Conservation (phyloP, 2,888 invertebrate genomes). For the Oscheius sp. region DNA sequence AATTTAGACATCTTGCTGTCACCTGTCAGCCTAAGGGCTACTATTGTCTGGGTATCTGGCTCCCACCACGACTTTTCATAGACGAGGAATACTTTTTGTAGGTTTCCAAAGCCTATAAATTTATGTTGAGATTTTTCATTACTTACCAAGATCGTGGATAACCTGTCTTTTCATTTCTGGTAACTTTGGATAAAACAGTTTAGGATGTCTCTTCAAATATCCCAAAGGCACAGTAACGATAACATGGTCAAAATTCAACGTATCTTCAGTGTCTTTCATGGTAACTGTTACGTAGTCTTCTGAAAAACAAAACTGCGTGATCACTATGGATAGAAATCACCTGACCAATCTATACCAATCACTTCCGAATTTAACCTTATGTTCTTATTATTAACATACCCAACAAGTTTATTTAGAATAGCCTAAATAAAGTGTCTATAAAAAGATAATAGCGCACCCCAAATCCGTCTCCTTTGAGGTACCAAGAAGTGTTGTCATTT, state of each 20-base stretch:
- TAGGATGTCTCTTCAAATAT: conserved; percentile 49
- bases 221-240: conserved; percentile 65
- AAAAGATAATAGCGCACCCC: too few species aligned
- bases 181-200: conserved; percentile 56
- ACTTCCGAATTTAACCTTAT: conserved; percentile 54
- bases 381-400: conserved; percentile 39
- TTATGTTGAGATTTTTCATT: neutral
- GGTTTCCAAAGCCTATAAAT: conserved; percentile 54
- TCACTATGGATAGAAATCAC: neutral
- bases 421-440: conserved; percentile 32
- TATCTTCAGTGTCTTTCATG: neutral
- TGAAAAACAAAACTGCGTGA: neutral
- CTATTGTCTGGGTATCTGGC: conserved; percentile 2
- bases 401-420: conserved; percentile 52
- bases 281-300: conserved; percentile 1
- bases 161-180: conserved; percentile 47
- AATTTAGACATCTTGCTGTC: neutral
- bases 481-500: conserved; percentile 42
- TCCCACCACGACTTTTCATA: conserved; percentile 63
- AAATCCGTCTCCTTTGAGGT: conserved; percentile 40
- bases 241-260: conserved; percentile 36
- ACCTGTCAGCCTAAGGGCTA: conserved; percentile 7
- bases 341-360: conserved; percentile 40
- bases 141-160: conserved; percentile 55
- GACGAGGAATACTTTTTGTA: conserved; percentile 62